Evolutionary conservation across 2,113 vertebrate genomes (phyloP), one percentile per base, ranked within the genome.

Genomic region (Nettapus auritus): DNA sequence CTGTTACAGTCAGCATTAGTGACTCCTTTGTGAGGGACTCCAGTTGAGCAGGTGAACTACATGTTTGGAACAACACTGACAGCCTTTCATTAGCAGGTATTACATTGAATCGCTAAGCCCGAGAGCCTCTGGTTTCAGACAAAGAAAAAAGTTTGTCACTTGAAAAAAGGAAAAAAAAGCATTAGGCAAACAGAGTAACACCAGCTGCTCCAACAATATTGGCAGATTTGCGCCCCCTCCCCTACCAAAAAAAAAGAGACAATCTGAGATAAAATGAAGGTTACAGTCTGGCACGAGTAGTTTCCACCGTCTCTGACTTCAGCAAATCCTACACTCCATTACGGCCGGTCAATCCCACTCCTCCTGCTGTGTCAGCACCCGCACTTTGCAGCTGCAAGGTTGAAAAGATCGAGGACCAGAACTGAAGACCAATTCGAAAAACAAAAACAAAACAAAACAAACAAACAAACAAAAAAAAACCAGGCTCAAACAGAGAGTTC

Each of bases 401-500:
- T 71, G 59, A 44, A 55, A 34, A 36, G 29, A 89, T 52, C 78
- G 71, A 82, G 66, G 44, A 64, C 22, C 46, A 82, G 46, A 55
- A 48, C 40, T 42, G 50, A 63, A 64, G 19, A 59, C 13, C 44
- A 81, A 3, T 29, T 22, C 1, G 2, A 25, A 69, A 19, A 8
- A n/a, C 20, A 46, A 33, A 21, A 21, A 20, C 50, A 67, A 53
- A 40, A 40, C 8, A 40, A 40, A 40, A 10, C 38, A 8, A n/a
- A n/a, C n/a, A n/a, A n/a, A n/a, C n/a, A n/a, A n/a, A n/a, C n/a
- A 38, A 38, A 40, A 40, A 11, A 1, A 15, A 5, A 3, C 12
- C n/a, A n/a, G n/a, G n/a, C n/a, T n/a, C n/a, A 44, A 28, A 38
- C 20, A 66, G n/a, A 77, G 55, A 66, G 17, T 9, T 36, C 31